Evolutionary conservation across 2,797 vertebrate genomes (phyloP), one percentile per base, ranked within the genome.

Genomic region (Percopsis omiscomaycus): DNA sequence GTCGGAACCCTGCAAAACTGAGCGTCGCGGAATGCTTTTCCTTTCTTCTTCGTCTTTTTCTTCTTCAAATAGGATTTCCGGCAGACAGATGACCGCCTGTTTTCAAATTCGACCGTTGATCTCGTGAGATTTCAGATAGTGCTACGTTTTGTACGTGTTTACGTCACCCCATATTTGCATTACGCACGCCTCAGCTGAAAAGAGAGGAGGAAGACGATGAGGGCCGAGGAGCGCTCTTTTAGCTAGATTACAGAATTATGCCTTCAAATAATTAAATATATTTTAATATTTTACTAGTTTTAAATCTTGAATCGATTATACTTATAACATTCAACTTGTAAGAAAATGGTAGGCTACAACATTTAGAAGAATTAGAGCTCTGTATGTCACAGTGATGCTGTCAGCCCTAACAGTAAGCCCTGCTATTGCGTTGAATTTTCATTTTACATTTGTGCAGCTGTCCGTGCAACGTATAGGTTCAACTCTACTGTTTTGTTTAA

Each of bases 41-140:
- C 11, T 28, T 47, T 29, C 16, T 3, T 47, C 16, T 14, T 57
- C 14, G 3, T 13, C 9, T 2, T 16, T 11, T 46, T 22, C 22
- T 6, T 6, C 16, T 47, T 47, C 5, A n/a, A 45, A 29, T 3
- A 13, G 49, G 5, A 11, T 8, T 28, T 10, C 29, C 29, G 52
- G 6, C 44, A n/a, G 8, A 42, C 15, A 32, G 65, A 22, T 59
- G 81, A 59, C 88, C 91, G 92, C 91, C 85, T 72, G 73, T 88
- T 92, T 92, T 91, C 53, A 89, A 93, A 92, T 74, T 60, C 27
- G 59, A 77, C 5, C 70, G 44, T 46, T 29, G 15, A 12, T 67
- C 75, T 88, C 89, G 89, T 85, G 88, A 90, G 60, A 75, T 13
- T 5, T 29, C 4, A 2, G 0, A 2, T 0, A 15, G 15, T 2